These are phyloP conservation scores for Augochlorella aurata DNA, from an alignment of 2,888 invertebrate genomes.

Conservation along the genomic window DNA sequence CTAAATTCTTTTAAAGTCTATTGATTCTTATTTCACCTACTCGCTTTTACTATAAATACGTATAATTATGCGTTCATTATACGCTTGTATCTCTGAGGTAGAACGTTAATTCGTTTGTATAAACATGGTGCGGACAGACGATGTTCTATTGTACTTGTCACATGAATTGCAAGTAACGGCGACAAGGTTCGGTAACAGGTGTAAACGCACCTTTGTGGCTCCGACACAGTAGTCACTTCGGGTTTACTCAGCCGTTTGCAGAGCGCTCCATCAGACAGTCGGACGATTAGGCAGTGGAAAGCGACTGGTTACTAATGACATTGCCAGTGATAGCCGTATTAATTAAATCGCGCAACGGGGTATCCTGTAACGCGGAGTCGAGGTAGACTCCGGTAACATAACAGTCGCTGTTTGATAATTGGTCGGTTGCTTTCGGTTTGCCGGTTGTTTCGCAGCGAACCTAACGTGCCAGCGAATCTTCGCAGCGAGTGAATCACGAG, in stretches of 20 bases:
- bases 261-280: neutral
- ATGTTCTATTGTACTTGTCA: too few relatives aligned
- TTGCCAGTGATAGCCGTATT: slow-evolving; percentile 10
- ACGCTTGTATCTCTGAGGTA: too few relatives aligned
- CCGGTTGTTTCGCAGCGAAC: slow-evolving; percentile 3
- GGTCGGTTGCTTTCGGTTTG: slow-evolving; percentile 30
- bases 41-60: too few relatives aligned
- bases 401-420: slow-evolving; percentile 33
- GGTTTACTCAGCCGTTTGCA: neutral
- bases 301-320: neutral
- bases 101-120: too few relatives aligned
- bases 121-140: too few relatives aligned
- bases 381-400: slow-evolving; percentile 19
- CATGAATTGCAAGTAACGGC: too few relatives aligned
- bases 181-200: too few relatives aligned
- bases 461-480: slow-evolving; percentile 2
- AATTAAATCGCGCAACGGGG: slow-evolving; percentile 34
- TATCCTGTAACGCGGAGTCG: slow-evolving; percentile 1
- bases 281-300: neutral
- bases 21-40: too few relatives aligned
- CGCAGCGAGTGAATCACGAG: neutral
- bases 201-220: too few relatives aligned
- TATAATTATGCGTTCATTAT: too few relatives aligned
- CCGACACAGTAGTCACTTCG: neutral
- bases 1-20: too few relatives aligned